Percentiles rank a stretch among this genome's conserved stretches.
phyloP scores from a whole-genome alignment of 2,113 vertebrate genomes.

The Eptesicus fuscus region DNA sequence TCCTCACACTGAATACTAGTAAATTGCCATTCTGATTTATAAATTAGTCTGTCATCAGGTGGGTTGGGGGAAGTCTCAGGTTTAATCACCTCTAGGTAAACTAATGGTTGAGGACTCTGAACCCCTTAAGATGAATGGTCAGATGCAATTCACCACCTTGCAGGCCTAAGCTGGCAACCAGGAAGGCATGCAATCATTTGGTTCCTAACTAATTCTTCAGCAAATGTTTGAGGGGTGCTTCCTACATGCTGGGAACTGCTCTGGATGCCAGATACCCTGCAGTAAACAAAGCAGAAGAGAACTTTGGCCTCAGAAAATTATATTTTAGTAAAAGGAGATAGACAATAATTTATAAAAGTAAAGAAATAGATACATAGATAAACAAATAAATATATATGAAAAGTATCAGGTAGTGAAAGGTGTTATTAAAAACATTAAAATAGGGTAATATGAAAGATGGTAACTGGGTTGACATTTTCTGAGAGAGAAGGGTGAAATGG shows the following conservation, averaged over 20 bases:
- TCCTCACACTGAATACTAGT: background rate
- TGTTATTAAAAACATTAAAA: background rate
- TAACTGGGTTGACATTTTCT: background rate
- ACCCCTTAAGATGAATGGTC: background rate
- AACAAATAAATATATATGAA: background rate
- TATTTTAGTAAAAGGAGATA: background rate
- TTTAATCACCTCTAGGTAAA: background rate
- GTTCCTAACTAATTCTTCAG: background rate
- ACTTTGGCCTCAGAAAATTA: background rate
- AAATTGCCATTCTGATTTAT: background rate
- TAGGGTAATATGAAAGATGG: background rate
- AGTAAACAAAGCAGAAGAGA: background rate
- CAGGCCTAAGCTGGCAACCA: background rate
- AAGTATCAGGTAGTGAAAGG: background rate
- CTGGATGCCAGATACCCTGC: accelerated
- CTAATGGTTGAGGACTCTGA: background rate
- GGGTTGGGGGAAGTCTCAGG: background rate
- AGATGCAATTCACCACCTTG: background rate
- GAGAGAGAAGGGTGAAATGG: background rate
- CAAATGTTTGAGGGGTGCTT: background rate
- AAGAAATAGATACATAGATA: background rate
- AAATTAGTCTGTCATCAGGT: background rate
- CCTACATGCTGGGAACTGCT: background rate
- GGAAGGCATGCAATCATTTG: background rate
- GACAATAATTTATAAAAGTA: background rate